A percentile compares a stretch with the other conserved stretches of the same genome.
phyloP scores from a whole-genome alignment of 2,888 invertebrate genomes.

The Ormyrus pomaceus region DNA sequence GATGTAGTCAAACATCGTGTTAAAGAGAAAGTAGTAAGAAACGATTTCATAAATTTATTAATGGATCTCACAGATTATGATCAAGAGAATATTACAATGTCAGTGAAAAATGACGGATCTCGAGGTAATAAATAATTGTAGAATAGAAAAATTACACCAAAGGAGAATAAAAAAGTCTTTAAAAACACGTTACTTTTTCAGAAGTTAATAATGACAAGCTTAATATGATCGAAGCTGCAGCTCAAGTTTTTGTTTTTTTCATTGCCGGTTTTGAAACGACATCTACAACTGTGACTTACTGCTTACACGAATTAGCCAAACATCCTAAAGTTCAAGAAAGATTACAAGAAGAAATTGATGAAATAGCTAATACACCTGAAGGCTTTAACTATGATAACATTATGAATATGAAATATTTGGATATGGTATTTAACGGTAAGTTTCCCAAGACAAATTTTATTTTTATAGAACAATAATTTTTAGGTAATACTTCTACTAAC shows the following conservation, averaged over 20 bases:
- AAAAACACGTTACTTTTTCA: neutral
- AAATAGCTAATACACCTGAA: slow-evolving; percentile 58
- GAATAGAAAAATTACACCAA: no score
- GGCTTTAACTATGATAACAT: slow-evolving; percentile 73
- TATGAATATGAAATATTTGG: slow-evolving; percentile 76
- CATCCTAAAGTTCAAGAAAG: slow-evolving; percentile 74
- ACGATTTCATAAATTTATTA: slow-evolving; percentile 72
- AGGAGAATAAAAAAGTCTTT: no score
- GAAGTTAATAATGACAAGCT: slow-evolving; percentile 53
- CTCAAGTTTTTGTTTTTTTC: slow-evolving; percentile 76
- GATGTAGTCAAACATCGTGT: slow-evolving; percentile 69
- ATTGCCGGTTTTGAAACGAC: slow-evolving; percentile 78
- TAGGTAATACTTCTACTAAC: neutral
- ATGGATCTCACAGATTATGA: slow-evolving; percentile 70
- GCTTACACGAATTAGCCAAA: slow-evolving; percentile 75
- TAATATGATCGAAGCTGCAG: slow-evolving; percentile 74
- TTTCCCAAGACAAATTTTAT: slow-evolving; percentile 1
- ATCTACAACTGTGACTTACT: slow-evolving; percentile 76
- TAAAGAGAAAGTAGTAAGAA: slow-evolving; percentile 65
- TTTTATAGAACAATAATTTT: neutral
- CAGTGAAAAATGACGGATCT: neutral
- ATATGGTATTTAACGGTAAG: slow-evolving; percentile 67
- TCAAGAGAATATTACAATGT: slow-evolving; percentile 39
- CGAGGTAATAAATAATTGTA: neutral
- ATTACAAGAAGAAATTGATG: slow-evolving; percentile 73